Base-by-base conservation (phyloP, 2,888 invertebrate genomes). In the Noctuana brunneofusca region DNA sequence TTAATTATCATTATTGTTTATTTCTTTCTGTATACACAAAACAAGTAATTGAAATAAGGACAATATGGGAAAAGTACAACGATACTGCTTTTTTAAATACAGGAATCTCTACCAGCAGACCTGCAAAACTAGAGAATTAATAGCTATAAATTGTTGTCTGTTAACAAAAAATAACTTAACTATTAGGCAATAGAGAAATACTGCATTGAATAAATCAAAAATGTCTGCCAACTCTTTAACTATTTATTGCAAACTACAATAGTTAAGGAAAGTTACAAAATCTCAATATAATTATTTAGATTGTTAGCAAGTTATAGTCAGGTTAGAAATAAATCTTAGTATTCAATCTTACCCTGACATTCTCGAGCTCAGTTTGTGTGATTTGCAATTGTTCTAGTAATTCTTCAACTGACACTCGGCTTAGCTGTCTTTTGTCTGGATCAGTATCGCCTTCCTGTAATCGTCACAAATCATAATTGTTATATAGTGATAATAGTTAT, bases 341-440 rank as follows among this genome's bases (percentile, higher is more conserved):
- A 18, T 30, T 9, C 1, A n/a, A 30, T 38, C 93, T 93, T 92
- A 97, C 97, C 95, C 96, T 95, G 80, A 97, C 94, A 87, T 96
- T 96, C 85, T 97, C 96, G 85, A 97, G 93, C 92, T 97, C 97
- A 43, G 94, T 95, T 90, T 96, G 96, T 27, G 97, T 96, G 71
- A 95, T 95, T 87, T 96, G 96, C 76, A 97, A 90, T 85, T 97
- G 96, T 81, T 95, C 95, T 75, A 97, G 91, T 74, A 97, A 92
- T 83, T 97, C 96, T 73, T 96, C 95, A 70, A 96, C 96, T 53
- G 96, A 95, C 71, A 96, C 94, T 78, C 95, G 93, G 75, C 92
- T 94, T 63, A 94, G 93, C 74, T 93, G 93, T 71, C 93, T 92
- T 72, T 93, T 92, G 56, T 84, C 83, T 50, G 82, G 77, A 60